These are phyloP conservation scores for Caenorhabditis brenneri DNA, from an alignment of 1,140 invertebrate species.

Conservation along the genomic window DNA sequence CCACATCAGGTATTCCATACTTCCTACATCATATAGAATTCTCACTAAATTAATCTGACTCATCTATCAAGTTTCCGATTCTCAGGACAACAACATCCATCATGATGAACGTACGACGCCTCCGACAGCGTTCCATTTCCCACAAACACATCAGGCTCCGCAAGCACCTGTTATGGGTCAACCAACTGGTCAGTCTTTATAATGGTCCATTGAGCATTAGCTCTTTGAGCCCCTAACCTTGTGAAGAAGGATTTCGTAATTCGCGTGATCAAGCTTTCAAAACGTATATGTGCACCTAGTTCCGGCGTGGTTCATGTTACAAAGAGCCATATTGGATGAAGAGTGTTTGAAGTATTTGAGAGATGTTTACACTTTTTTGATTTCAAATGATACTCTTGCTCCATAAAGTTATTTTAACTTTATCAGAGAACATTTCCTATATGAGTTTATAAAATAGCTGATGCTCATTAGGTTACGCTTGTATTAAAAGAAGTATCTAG, in stretches of 20 bases:
- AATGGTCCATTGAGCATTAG: too few relatives aligned
- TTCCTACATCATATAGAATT: neutral
- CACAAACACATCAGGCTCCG: neutral
- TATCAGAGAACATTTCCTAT: too few relatives aligned
- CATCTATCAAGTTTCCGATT: neutral
- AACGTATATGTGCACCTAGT: neutral
- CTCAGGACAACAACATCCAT: neutral
- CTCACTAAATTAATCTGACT: too few relatives aligned
- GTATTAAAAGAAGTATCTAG: too few relatives aligned
- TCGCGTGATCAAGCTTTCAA: neutral
- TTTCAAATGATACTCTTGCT: too few relatives aligned
- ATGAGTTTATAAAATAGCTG: too few relatives aligned
- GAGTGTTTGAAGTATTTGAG: too few relatives aligned
- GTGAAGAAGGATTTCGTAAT: neutral
- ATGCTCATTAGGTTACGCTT: too few relatives aligned
- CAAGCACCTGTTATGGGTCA: constrained; percentile 14
- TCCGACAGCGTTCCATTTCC: constrained; percentile 21
- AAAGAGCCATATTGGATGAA: neutral
- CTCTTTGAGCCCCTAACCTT: neutral
- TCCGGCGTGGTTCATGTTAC: neutral
- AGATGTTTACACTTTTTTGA: too few relatives aligned
- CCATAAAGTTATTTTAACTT: too few relatives aligned
- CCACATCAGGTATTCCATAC: neutral
- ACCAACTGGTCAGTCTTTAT: neutral
- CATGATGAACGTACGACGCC: constrained; percentile 19